phyloP scores from a whole-genome alignment of 2,113 vertebrate species.

The Salminus brasiliensis region DNA sequence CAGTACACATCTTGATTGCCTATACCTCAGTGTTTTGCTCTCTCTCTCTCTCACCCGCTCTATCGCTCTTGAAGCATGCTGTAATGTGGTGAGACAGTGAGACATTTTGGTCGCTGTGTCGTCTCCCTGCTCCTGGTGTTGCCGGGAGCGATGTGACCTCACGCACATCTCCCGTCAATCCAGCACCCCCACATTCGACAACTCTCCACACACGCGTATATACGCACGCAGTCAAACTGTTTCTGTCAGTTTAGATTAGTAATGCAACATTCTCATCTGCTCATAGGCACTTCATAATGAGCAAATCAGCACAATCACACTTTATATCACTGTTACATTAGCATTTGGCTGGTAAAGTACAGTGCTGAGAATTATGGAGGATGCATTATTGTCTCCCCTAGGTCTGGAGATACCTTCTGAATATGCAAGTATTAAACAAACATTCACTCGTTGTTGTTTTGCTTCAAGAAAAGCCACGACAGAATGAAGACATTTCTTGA shows the following conservation, averaged over 20 bases:
- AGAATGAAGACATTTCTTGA: not conserved
- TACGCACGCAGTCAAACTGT: not conserved
- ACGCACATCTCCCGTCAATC: slow-evolving; percentile 52
- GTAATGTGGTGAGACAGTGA: slow-evolving; percentile 47
- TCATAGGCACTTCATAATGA: not conserved
- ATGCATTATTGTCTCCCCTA: not conserved
- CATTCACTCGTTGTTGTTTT: not conserved
- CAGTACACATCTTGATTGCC: not conserved
- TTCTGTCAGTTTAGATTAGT: not conserved
- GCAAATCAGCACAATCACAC: slow-evolving; percentile 1
- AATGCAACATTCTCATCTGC: not conserved
- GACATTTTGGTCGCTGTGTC: slow-evolving; percentile 47
- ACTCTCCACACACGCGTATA: not conserved
- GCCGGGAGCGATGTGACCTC: slow-evolving; percentile 61
- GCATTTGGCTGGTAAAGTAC: not conserved
- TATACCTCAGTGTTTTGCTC: not conserved
- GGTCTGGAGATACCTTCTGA: not conserved
- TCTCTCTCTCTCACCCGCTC: slow-evolving; percentile 1
- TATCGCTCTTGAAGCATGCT: slow-evolving; percentile 2
- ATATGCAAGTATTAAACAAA: not conserved
- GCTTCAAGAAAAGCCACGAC: not conserved
- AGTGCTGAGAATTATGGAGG: not conserved
- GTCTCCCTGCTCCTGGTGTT: slow-evolving; percentile 50
- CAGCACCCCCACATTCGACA: slow-evolving; percentile 37
- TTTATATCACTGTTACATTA: not conserved